Base-by-base conservation (phyloP, 1,140 invertebrate species). In the Neuroterus valhalla region DNA sequence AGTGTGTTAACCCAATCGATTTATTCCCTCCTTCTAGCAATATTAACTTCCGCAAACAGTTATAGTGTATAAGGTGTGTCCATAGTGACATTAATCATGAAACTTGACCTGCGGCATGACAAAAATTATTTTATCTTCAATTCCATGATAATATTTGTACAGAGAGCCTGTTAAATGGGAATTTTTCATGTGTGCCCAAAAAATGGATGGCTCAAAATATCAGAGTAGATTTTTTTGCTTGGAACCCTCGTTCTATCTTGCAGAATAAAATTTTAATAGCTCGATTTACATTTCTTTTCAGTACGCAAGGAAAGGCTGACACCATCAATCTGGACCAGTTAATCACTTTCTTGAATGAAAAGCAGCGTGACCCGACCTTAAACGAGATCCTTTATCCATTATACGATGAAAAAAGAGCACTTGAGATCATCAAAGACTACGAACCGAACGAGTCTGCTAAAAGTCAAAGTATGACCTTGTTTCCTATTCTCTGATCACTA, bases 311-410 rank as follows among this genome's bases (percentile, higher is more conserved):
- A 67, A 97, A 97, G 91, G 94, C 94, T 10, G 96, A 98, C 75
- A 94, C 93, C 62, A 97, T 99, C 70, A 95, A 93, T 82, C 76
- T 97, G 74, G 94, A 96, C 11, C 96, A 98, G 87, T 94, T 99
- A 79, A 96, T 99, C 38, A 95, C 95, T 72, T 99, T 99, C 89
- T 90, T 99, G 81, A 99, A 99, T 90, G 98, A 99, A 89, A 98
- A 98, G 88, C 99, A 99, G 90, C 93, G 99, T 74, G 99, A 99
- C 93, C 98, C 98, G 3, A 93, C 98, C 44, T 92, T 99, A 66
- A 99, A 99, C 91, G 99, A 99, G 93, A 99, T 99, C 87, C 91
- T 99, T 12, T 99, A 97, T 91, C 99, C 99, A 3, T 92, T 99
- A 42, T 99, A 99, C 86, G 97, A 99, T 86, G 96, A 98, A 80